These are phyloP conservation scores for Heteropelma amictum DNA, from an alignment of 2,888 invertebrate genomes.

Conservation along the genomic window DNA sequence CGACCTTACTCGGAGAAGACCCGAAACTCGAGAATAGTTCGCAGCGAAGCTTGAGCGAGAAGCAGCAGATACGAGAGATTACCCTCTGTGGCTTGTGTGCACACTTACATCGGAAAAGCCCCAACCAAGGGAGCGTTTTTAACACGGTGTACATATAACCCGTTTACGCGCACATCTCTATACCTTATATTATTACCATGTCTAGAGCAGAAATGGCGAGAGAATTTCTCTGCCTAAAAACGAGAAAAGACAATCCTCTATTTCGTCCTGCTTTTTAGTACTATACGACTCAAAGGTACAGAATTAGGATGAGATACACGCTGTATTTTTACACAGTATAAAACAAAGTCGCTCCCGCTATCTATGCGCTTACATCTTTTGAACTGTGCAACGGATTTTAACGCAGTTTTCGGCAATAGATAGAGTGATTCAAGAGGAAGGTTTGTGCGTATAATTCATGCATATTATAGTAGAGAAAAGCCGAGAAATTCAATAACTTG, in stretches of 20 bases:
- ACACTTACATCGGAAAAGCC: slow-evolving; percentile 12
- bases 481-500: no score
- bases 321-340: no score
- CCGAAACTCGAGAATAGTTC: background rate
- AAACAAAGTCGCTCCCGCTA: no score
- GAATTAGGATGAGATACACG: background rate
- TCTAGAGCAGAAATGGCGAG: slow-evolving; percentile 39
- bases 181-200: slow-evolving; percentile 52
- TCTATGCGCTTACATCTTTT: no score
- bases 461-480: no score
- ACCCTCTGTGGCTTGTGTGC: background rate
- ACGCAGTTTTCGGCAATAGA: no score
- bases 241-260: slow-evolving; percentile 22
- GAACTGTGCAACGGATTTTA: no score
- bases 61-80: slow-evolving; percentile 9
- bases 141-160: slow-evolving; percentile 2
- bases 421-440: no score
- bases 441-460: no score
- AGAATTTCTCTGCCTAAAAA: slow-evolving; percentile 26
- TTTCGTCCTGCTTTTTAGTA: background rate
- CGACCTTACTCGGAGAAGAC: background rate
- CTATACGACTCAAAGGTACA: background rate
- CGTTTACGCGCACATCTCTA: background rate
- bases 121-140: background rate
- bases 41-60: slow-evolving; percentile 21